A percentile compares a stretch with the other conserved stretches of the same genome.
These are phyloP conservation scores for Ditylenchus dipsaci DNA, from an alignment of 1,140 invertebrate species.

Conservation along the genomic window DNA sequence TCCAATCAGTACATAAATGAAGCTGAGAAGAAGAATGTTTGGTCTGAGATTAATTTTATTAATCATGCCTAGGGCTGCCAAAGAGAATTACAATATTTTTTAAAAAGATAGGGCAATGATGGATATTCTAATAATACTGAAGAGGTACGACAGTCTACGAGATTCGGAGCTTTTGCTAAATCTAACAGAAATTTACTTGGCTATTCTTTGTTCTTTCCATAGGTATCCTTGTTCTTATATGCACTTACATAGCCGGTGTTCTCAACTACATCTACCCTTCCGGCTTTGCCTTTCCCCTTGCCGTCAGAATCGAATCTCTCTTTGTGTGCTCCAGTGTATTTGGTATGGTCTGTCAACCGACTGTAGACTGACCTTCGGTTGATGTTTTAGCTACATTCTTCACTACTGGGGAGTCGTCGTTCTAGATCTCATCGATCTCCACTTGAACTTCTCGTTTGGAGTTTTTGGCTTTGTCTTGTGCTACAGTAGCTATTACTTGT, in stretches of 20 bases:
- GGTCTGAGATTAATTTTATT: no score
- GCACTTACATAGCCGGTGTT: conserved; percentile 61
- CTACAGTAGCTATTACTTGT: conserved; percentile 49
- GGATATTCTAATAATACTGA: no score
- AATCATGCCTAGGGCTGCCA: no score
- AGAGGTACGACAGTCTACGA: no score
- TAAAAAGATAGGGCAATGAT: no score
- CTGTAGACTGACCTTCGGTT: conserved; percentile 50
- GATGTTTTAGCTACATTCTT: conserved; percentile 49
- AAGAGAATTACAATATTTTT: no score
- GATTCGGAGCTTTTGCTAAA: no score
- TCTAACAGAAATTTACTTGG: no score
- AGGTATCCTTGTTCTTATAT: conserved; percentile 59
- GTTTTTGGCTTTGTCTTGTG: conserved; percentile 43
- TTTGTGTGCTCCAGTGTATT: conserved; percentile 64
- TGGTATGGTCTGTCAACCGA: conserved; percentile 54
- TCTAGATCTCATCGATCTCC: conserved; percentile 52
- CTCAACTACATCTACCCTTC: conserved; percentile 57
- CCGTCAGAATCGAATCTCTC: conserved; percentile 62
- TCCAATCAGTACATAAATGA: no score
- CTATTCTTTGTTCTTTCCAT: conserved; percentile 12
- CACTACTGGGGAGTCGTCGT: conserved; percentile 46
- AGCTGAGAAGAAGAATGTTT: no score
- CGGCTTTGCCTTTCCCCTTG: conserved; percentile 62
- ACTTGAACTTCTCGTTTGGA: conserved; percentile 54